Base-by-base conservation (phyloP, 2,113 vertebrate genomes). In the Cnemophilus loriae region DNA sequence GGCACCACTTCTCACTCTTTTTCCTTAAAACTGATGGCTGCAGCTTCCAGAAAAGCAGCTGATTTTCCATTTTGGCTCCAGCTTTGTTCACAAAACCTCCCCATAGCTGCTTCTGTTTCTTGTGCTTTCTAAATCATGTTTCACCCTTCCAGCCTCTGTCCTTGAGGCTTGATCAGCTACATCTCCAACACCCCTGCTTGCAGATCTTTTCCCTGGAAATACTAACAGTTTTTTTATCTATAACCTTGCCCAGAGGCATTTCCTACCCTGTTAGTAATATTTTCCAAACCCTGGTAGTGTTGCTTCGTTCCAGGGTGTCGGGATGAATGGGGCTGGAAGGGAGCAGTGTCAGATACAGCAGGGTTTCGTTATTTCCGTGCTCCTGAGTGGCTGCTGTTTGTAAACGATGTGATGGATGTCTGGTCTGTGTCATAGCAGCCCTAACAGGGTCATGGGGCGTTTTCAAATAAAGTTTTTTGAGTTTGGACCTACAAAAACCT, bases 391-490 rank as follows among this genome's bases (percentile, higher is more conserved):
- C 30, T 69, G 7, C 22, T 28, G 6, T 22, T 49, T 50, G 39
- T 41, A 68, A 41, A 15, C 32, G 22, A 27, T n/a, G 52, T 12
- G 59, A 4, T 35, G 7, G 32, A 9, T 60, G 18, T 8, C 22
- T 30, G 20, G 8, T 16, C 44, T 52, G 26, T 63, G 30, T 26
- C 3, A 6, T 2, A 21, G 74, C 41, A 49, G 19, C n/a, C 22
- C 1, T 44, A 16, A 37, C 0, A 0, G 49, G 60, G 10, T 35
- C 21, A 7, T 14, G 16, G 28, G 4, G 10, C 5, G 3, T 3
- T 53, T 52, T 61, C 39, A 53, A 39, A 33, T 27, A 13, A 33
- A 41, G 19, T 21, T 55, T 63, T 52, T 73, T 73, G 8, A 7
- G 2, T 52, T 92, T 52, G 32, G 19, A 74, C 61, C 37, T 47